Conservation (phyloP, 2,113 vertebrate species). For the Paramormyrops kingsleyae region DNA sequence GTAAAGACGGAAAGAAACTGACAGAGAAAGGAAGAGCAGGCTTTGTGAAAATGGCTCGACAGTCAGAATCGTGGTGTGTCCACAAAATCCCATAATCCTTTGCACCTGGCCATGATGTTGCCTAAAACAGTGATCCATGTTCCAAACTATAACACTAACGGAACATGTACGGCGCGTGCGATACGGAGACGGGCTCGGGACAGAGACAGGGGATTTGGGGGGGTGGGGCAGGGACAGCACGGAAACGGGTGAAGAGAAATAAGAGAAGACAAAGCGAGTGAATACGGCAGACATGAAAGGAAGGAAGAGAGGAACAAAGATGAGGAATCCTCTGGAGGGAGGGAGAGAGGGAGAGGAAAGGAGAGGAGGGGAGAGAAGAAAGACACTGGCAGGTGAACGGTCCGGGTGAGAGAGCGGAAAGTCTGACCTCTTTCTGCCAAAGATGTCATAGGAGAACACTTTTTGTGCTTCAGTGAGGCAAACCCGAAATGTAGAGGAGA, state of each 20-base stretch:
- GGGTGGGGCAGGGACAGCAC: neutral
- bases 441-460: constrained; percentile 1
- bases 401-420: neutral
- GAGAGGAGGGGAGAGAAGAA: neutral
- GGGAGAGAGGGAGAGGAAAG: neutral
- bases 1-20: neutral
- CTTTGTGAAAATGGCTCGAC: neutral
- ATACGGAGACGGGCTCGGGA: neutral
- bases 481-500: neutral
- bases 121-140: neutral
- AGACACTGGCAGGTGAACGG: neutral
- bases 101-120: neutral
- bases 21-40: neutral
- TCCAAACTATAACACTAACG: neutral
- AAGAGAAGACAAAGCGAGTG: neutral
- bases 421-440: constrained; percentile 13
- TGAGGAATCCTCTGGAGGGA: constrained; percentile 1
- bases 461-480: neutral
- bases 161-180: neutral
- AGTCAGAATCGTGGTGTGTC: neutral
- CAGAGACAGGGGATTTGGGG: neutral
- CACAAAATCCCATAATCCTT: neutral
- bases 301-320: neutral
- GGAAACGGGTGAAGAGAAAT: neutral
- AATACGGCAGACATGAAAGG: neutral